Percentiles rank a stretch among this genome's conserved stretches.
These are phyloP conservation scores for Volucella zonaria DNA, from an alignment of 2,888 invertebrate species.

Conservation along the genomic window DNA sequence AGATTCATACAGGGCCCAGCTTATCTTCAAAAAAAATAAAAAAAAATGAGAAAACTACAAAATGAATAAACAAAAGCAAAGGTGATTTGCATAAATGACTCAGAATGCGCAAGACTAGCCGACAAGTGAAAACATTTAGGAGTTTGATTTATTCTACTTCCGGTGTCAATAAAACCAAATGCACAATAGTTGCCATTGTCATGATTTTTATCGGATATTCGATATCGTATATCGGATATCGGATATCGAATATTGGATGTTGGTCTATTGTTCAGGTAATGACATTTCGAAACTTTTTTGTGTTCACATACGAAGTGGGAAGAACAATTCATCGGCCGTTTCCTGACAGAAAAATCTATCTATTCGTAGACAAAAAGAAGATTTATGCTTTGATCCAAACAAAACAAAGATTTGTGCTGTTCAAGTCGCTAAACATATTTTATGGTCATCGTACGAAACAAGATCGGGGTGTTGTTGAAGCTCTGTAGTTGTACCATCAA, in stretches of 20 bases:
- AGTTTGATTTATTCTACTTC: constrained; percentile 59
- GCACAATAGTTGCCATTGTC: constrained; percentile 19
- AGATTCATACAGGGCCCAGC: constrained; percentile 19
- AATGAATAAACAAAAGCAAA: neutral
- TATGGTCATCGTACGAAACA: no score
- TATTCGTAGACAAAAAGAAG: no score
- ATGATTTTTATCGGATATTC: constrained; percentile 2
- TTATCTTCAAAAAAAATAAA: constrained; percentile 1
- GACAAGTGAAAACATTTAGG: constrained; percentile 52
- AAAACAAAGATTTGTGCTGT: no score
- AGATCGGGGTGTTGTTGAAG: no score
- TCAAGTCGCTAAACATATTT: no score
- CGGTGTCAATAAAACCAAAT: constrained; percentile 42
- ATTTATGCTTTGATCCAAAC: no score
- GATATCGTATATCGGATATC: neutral
- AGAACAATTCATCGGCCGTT: no score
- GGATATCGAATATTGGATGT: neutral
- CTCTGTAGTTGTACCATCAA: no score
- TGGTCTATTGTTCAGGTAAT: constrained; percentile 15
- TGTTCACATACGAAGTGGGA: no score
- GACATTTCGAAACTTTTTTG: no score
- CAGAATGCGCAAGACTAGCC: constrained; percentile 35
- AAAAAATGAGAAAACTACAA: neutral
- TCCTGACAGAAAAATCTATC: no score
- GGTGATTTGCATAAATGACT: constrained; percentile 59